These are phyloP conservation scores for Penaeus vannamei DNA, from an alignment of 1,140 invertebrate genomes.

Conservation along the genomic window DNA sequence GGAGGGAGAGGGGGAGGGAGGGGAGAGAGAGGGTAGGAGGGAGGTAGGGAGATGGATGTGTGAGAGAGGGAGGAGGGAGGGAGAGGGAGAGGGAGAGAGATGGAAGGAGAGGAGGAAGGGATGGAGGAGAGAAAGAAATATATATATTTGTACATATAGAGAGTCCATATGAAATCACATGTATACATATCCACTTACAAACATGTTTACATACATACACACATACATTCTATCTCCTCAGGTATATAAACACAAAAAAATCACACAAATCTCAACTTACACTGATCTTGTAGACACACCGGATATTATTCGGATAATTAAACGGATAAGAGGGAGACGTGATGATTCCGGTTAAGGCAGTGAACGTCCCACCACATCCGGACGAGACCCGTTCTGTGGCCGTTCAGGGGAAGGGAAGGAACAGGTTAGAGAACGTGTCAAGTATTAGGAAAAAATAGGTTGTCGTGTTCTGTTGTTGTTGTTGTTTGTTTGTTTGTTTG, in stretches of 20 bases:
- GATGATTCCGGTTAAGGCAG: conserved; percentile 12
- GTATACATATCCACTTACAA: too few relatives aligned
- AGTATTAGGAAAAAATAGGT: background rate
- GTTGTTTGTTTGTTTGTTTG: background rate
- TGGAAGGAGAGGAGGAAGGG: background rate
- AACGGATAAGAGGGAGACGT: conserved; percentile 36
- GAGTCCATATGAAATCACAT: too few relatives aligned
- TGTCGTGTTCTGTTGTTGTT: background rate
- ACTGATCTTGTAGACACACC: conserved; percentile 18
- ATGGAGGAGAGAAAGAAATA: background rate
- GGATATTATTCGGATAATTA: conserved; percentile 43
- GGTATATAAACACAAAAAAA: too few relatives aligned
- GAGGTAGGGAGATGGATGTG: background rate
- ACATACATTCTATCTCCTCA: too few relatives aligned
- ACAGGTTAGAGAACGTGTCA: background rate
- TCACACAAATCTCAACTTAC: background rate
- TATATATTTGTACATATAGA: too few relatives aligned
- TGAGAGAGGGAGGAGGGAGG: background rate
- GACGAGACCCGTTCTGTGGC: too few relatives aligned
- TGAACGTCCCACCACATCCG: conserved; percentile 31
- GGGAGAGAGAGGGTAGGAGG: background rate
- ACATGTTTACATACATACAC: too few relatives aligned
- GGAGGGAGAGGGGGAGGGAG: background rate
- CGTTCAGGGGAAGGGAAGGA: too few relatives aligned
- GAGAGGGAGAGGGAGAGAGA: background rate